Evolutionary conservation across 1,140 invertebrate genomes (phyloP).

Genomic region (Drosophila suzukii): DNA sequence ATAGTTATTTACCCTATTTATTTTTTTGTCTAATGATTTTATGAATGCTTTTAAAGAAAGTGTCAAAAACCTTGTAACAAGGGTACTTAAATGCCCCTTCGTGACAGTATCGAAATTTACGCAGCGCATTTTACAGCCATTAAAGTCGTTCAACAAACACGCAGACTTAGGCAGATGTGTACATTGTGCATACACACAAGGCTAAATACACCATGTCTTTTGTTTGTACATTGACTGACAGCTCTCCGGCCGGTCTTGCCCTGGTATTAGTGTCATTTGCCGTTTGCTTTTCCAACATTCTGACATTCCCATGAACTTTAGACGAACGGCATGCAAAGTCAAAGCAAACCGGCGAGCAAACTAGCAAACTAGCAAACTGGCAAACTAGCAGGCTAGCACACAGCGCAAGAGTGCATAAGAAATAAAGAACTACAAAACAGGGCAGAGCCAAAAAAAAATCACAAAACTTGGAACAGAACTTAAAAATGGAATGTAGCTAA

Average conservation of each 20-base stretch:
- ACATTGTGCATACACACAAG: not conserved
- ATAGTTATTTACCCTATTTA: too few relatives aligned
- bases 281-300: constrained; percentile 53
- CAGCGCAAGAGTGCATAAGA: constrained; percentile 37
- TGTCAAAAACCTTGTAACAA: too few relatives aligned
- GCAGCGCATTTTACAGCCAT: not conserved
- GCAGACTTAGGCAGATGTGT: not conserved
- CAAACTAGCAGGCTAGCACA: constrained; percentile 13
- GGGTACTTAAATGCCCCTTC: too few relatives aligned
- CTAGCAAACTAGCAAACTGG: constrained; percentile 9
- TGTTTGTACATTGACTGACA: constrained; percentile 57
- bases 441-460: constrained; percentile 19
- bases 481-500: constrained; percentile 10
- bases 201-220: constrained; percentile 2
- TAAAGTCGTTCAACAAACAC: constrained; percentile 11
- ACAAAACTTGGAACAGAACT: constrained; percentile 41
- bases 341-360: constrained; percentile 39
- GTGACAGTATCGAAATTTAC: too few relatives aligned
- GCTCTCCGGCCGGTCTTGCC: constrained; percentile 54
- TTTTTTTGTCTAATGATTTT: too few relatives aligned
- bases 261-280: constrained; percentile 72
- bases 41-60: too few relatives aligned
- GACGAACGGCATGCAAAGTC: constrained; percentile 38
- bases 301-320: constrained; percentile 65
- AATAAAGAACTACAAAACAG: constrained; percentile 18